Conservation (phyloP, 2,888 invertebrate species). For the Diaphora mendica region DNA sequence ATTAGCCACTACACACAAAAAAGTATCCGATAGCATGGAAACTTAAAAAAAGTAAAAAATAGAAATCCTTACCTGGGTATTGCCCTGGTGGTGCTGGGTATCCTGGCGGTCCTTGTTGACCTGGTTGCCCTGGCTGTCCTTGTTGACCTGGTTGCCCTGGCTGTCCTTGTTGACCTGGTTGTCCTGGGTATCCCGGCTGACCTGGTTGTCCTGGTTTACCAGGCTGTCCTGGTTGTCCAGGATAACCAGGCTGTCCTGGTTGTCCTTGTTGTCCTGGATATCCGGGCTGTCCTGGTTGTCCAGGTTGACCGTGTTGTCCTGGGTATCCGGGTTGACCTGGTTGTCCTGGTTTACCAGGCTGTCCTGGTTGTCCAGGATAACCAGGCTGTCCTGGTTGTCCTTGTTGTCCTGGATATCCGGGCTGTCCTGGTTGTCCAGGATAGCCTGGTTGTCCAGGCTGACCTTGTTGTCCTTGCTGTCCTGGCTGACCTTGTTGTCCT, state of each 20-base stretch:
- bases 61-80: conserved; percentile 11
- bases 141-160: conserved; percentile 43
- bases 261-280: conserved; percentile 17
- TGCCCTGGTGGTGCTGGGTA: conserved; percentile 51
- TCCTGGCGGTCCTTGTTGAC: conserved; percentile 23
- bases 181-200: conserved; percentile 43
- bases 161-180: conserved; percentile 27
- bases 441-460: conserved; percentile 35
- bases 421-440: conserved; percentile 37
- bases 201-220: conserved; percentile 41
- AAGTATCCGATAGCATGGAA: neutral
- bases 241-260: conserved; percentile 14
- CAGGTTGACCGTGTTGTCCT: conserved; percentile 15
- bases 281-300: conserved; percentile 66
- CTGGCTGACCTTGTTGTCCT: conserved; percentile 34
- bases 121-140: conserved; percentile 17
- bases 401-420: conserved; percentile 36
- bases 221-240: conserved; percentile 12
- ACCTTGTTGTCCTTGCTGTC: conserved; percentile 38
- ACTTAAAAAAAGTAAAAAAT: neutral
- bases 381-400: conserved; percentile 18
- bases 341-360: conserved; percentile 66
- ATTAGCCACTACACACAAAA: too few species aligned
- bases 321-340: conserved; percentile 15
- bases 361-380: conserved; percentile 18